phyloP scores from a whole-genome alignment of 92 coral and sea anemone species.

The Ricordea florida region DNA sequence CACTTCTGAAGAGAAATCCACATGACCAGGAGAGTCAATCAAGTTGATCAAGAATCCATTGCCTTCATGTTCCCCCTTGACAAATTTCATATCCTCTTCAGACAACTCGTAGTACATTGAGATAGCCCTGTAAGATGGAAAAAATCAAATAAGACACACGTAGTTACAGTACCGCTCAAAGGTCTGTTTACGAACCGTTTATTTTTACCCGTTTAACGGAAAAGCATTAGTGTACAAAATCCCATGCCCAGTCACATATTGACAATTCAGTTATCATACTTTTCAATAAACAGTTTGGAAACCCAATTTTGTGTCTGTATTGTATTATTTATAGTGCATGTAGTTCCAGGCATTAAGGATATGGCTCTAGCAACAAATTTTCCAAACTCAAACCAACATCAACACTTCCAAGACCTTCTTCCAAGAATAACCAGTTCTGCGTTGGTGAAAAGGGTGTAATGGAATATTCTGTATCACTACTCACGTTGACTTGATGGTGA shows the following conservation, averaged over 20 bases:
- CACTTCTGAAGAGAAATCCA: slow-evolving; percentile 97
- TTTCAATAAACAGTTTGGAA: not conserved
- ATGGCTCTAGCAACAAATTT: too few species aligned
- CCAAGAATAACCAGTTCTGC: too few species aligned
- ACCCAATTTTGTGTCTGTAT: too few species aligned
- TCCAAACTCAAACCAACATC: too few species aligned
- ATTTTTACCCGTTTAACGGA: too few species aligned
- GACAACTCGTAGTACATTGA: slow-evolving; percentile 89
- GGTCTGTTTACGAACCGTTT: not conserved
- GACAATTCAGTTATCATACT: not conserved
- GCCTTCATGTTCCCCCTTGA: slow-evolving; percentile 45
- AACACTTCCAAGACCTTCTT: too few species aligned
- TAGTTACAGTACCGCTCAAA: not conserved
- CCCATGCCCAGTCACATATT: too few species aligned
- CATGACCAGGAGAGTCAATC: slow-evolving; percentile 99
- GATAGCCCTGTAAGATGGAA: slow-evolving; percentile 70
- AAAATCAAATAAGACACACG: not conserved
- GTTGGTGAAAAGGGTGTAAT: too few species aligned
- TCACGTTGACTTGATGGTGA: slow-evolving; percentile 97
- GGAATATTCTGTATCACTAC: slow-evolving; percentile 4
- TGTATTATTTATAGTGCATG: too few species aligned
- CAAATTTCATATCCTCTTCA: slow-evolving; percentile 62
- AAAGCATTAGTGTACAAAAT: too few species aligned
- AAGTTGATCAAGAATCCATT: slow-evolving; percentile 90
- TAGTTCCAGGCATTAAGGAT: too few species aligned